phyloP scores from a whole-genome alignment of 2,888 invertebrate species.

The Punctoribates punctum region DNA sequence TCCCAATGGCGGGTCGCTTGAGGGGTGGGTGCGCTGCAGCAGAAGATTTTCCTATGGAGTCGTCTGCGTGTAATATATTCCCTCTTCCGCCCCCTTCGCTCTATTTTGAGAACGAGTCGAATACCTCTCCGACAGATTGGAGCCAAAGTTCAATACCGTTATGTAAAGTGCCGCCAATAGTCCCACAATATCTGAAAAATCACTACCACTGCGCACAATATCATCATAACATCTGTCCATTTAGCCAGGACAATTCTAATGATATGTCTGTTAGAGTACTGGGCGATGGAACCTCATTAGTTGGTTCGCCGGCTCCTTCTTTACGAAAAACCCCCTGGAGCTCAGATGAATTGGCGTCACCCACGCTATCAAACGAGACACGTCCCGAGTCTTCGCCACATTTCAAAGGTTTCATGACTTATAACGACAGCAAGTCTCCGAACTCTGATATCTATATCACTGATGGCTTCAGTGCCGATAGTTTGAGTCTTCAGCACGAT shows the following conservation, averaged over 20 bases:
- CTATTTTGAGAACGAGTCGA: conserved; percentile 32
- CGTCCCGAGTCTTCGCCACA: not conserved
- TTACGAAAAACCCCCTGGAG: not conserved
- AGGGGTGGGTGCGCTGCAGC: not conserved
- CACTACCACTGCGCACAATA: conserved; percentile 3
- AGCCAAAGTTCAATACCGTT: not conserved
- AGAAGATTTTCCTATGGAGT: not conserved
- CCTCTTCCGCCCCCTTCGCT: conserved; percentile 40
- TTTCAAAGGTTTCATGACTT: not conserved
- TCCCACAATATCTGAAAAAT: conserved; percentile 1
- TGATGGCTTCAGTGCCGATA: not conserved
- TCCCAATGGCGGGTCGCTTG: conserved; percentile 4
- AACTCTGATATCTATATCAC: conserved; percentile 18
- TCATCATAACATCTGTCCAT: conserved; percentile 3
- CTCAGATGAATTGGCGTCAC: not conserved
- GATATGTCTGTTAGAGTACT: not conserved
- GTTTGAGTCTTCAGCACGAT: not conserved
- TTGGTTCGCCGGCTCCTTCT: conserved; percentile 6
- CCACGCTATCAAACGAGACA: not conserved
- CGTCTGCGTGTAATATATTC: not conserved
- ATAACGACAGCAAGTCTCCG: conserved; percentile 13
- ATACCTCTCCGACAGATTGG: not conserved
- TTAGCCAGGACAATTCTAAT: not conserved
- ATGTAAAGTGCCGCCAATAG: conserved; percentile 18
- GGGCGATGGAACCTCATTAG: conserved; percentile 13